These are phyloP conservation scores for Aramus guarauna DNA, from an alignment of 2,113 vertebrate species.

Conservation along the genomic window DNA sequence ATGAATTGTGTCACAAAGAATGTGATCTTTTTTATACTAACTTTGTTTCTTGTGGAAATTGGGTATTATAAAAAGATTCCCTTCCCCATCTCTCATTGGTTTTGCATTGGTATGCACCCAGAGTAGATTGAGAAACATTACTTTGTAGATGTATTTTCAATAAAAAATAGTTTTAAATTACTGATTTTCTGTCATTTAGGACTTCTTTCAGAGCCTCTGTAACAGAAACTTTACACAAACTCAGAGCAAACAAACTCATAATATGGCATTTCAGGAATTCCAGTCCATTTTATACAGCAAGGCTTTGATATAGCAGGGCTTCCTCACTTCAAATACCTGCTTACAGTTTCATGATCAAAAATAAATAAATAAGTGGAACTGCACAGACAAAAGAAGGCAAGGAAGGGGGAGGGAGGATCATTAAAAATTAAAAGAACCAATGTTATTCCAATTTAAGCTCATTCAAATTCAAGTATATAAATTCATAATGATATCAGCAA, in stretches of 20 bases:
- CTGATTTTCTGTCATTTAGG: conserved; percentile 1
- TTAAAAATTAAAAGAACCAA: not conserved
- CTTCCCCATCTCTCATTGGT: conserved; percentile 45
- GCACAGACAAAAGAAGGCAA: not conserved
- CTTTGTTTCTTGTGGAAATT: conserved; percentile 72
- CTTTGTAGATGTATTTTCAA: conserved; percentile 85
- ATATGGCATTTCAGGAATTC: not conserved
- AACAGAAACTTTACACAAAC: not conserved
- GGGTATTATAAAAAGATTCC: conserved; percentile 63
- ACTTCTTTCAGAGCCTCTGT: not conserved
- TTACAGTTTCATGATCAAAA: not conserved
- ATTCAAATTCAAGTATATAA: not conserved
- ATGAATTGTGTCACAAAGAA: conserved; percentile 54
- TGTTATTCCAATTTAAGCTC: not conserved
- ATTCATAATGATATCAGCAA: not conserved
- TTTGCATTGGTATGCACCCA: conserved; percentile 52
- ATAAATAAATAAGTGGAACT: not conserved
- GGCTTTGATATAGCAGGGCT: not conserved
- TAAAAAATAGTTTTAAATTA: conserved; percentile 82
- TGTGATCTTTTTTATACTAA: conserved; percentile 75
- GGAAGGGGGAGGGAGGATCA: not conserved
- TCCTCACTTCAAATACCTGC: not conserved
- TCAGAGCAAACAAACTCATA: not conserved
- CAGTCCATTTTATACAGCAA: not conserved
- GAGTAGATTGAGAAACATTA: conserved; percentile 67